These are phyloP conservation scores for Ctenomys sociabilis DNA, from an alignment of 2,113 vertebrate genomes.

Conservation along the genomic window DNA sequence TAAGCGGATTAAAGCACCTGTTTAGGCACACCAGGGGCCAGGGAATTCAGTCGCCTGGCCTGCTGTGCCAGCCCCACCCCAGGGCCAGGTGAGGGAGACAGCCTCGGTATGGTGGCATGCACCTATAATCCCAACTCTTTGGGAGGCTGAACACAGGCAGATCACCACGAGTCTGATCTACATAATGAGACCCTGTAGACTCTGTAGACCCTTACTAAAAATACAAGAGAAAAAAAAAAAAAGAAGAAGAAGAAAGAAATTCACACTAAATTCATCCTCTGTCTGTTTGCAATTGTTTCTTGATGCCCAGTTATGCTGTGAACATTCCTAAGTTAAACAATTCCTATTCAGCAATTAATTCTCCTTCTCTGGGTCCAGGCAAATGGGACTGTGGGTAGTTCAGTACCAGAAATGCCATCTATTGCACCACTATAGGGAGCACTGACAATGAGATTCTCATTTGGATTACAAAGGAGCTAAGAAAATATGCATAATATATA, in stretches of 20 bases:
- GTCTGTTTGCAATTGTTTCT: background rate
- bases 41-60: no score
- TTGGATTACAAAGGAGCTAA: constrained; percentile 20
- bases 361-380: background rate
- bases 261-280: background rate
- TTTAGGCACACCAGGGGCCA: no score
- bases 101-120: no score
- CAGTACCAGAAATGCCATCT: background rate
- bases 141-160: no score
- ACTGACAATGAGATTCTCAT: background rate
- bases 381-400: background rate
- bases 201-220: no score
- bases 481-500: constrained; percentile 44
- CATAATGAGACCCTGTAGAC: no score
- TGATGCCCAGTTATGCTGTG: background rate
- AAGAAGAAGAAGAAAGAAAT: background rate
- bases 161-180: no score
- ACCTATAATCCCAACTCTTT: no score
- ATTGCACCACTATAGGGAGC: constrained; percentile 10
- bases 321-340: background rate
- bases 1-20: no score
- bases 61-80: no score
- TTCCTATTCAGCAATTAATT: background rate
- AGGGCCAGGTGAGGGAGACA: no score
- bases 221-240: no score